Evolutionary conservation across 2,113 vertebrate genomes (phyloP).

Genomic region (Marmota monax): DNA sequence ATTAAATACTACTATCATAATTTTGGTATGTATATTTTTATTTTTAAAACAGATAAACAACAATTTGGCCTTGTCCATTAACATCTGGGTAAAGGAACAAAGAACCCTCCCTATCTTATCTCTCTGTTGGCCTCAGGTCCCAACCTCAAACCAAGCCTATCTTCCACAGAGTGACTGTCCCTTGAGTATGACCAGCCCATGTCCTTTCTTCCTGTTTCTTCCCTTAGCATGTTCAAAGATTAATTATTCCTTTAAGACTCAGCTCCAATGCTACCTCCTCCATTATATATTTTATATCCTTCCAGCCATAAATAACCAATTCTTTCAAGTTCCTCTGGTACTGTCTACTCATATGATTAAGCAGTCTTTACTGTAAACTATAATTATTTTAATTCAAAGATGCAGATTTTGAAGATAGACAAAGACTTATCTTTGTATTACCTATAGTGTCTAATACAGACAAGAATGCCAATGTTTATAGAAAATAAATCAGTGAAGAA

Average conservation of each 20-base stretch:
- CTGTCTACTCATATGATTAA: background rate
- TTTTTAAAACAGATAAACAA: background rate
- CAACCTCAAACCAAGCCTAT: background rate
- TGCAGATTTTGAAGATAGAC: background rate
- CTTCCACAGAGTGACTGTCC: background rate
- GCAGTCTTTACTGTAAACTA: background rate
- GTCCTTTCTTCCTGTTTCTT: background rate
- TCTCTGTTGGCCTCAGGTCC: background rate
- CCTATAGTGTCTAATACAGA: background rate
- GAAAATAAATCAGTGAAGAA: background rate
- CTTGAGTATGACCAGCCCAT: background rate
- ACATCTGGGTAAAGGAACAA: background rate
- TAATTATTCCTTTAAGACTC: background rate
- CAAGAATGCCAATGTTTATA: background rate
- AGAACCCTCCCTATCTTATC: background rate
- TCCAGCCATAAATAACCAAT: background rate
- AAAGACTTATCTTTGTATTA: background rate
- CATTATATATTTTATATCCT: background rate
- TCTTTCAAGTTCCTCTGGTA: background rate
- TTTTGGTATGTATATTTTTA: background rate
- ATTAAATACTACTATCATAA: background rate
- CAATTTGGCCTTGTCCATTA: background rate
- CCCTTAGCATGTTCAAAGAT: background rate
- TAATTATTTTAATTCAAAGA: conserved; percentile 34
- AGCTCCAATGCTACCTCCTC: background rate